phyloP scores from a whole-genome alignment of 2,797 vertebrate genomes.

The Lycodopsis pacificus region DNA sequence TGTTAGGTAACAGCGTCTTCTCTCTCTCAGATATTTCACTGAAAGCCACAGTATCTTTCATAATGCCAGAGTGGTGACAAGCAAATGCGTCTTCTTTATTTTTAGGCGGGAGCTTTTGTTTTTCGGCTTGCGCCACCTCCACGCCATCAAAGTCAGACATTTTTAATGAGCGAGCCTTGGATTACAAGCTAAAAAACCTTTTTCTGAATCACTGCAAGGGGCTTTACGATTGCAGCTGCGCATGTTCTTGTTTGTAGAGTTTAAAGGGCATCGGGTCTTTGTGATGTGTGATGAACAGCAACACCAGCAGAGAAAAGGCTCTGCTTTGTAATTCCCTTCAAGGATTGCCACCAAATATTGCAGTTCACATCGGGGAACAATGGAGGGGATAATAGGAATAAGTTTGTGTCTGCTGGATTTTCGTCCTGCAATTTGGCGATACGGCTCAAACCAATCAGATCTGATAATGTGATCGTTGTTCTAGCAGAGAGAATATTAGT shows the following conservation, averaged over 20 bases:
- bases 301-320: slow-evolving; percentile 1
- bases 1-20: slow-evolving; percentile 44
- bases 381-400: not conserved
- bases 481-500: slow-evolving; percentile 2
- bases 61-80: slow-evolving; percentile 20
- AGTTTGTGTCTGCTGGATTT: not conserved
- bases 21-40: slow-evolving; percentile 29
- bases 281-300: slow-evolving; percentile 13
- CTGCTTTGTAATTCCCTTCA: slow-evolving; percentile 8
- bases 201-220: slow-evolving; percentile 31
- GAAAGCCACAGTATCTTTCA: slow-evolving; percentile 27
- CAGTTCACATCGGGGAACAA: not conserved
- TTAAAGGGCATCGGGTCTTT: slow-evolving; percentile 38
- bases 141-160: slow-evolving; percentile 48
- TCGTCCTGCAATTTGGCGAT: not conserved
- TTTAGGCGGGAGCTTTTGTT: slow-evolving; percentile 58
- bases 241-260: slow-evolving; percentile 40
- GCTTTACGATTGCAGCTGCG: slow-evolving; percentile 37
- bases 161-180: slow-evolving; percentile 55
- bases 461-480: slow-evolving; percentile 30
- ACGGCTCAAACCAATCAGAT: slow-evolving; percentile 27
- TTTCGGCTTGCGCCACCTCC: slow-evolving; percentile 53
- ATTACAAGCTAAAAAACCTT: slow-evolving; percentile 41
- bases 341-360: not conserved
- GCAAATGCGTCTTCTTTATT: slow-evolving; percentile 45